Percentiles rank a stretch among this genome's conserved stretches.
These are phyloP conservation scores for Pachymerium ferrugineum DNA, from an alignment of 2,888 invertebrate species.

Conservation along the genomic window DNA sequence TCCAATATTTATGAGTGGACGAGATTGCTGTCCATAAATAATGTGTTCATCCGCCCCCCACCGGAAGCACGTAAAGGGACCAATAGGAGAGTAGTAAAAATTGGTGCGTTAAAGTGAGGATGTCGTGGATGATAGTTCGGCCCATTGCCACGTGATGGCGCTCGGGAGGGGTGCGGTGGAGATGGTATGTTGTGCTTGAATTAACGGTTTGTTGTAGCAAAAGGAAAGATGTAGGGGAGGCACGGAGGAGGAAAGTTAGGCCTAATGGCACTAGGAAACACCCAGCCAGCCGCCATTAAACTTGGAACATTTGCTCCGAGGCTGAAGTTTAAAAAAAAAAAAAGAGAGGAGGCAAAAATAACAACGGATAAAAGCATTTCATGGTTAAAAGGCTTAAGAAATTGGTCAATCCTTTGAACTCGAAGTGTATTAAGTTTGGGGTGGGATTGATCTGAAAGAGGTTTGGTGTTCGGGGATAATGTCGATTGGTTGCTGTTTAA, in stretches of 20 bases:
- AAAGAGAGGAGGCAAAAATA: neutral
- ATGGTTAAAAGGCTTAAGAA: conserved; percentile 24
- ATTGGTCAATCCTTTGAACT: conserved; percentile 14
- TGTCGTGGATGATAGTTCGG: conserved; percentile 6
- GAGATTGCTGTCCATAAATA: conserved; percentile 27
- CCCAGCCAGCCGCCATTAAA: conserved; percentile 9
- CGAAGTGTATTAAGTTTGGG: neutral
- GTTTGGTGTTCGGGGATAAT: too few relatives aligned
- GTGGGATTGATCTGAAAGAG: neutral
- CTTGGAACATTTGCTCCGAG: conserved; percentile 19
- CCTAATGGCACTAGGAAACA: conserved; percentile 22
- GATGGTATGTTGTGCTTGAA: conserved; percentile 18
- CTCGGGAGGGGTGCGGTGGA: neutral
- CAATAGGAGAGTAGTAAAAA: conserved; percentile 10
- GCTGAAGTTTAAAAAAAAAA: neutral
- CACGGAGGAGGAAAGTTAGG: neutral
- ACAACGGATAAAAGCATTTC: neutral
- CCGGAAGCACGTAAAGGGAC: neutral
- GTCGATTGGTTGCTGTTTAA: too few relatives aligned
- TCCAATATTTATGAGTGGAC: conserved; percentile 13
- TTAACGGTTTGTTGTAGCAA: conserved; percentile 17
- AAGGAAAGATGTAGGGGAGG: neutral
- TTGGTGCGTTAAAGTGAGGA: conserved; percentile 11
- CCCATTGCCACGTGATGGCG: conserved; percentile 19
- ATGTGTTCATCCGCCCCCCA: neutral